Base-by-base conservation (phyloP, 2,888 invertebrate species). In the Plebejus argus region DNA sequence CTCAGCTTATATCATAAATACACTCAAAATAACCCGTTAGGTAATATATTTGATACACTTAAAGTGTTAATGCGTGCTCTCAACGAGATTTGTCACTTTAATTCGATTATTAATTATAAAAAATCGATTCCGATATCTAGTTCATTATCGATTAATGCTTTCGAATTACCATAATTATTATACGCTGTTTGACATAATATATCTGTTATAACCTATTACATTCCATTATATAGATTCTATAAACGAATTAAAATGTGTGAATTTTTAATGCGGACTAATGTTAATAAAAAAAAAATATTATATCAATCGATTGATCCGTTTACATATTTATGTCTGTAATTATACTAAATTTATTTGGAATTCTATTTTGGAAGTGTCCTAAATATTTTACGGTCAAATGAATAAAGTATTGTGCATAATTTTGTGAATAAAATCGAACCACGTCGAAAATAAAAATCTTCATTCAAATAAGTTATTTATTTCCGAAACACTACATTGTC, bases 61-160 rank as follows among this genome's bases (percentile, higher is more conserved):
- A 39, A 28, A 71, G 71, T 71, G 71, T 71, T 71, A 39, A 71
- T 71, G 23, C 39, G n/a, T 71, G 39, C 35, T 10, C 15, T 71
- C 20, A 18, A 71, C 23, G 18, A 71, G n/a, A 71, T 71, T 39
- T 35, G 71, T 39, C 66, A 66, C 6, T 71, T 39, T 71, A 71
- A 71, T 71, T 71, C 71, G 71, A 39, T 39, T 71, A 33, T 66
- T 66, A 66, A 66, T 66, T 66, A 66, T 28, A 66, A 66, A 71
- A 70, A 71, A 39, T 71, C 71, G 39, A 71, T 66, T 66, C 2
- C 12, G 28, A 33, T 18, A 33, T 66, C 28, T 66, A 66, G 66
- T 66, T 66, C 66, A 18, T 66, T 66, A 66, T 66, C 15, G 66
- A 18, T 66, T 33, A 66, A 15, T 6, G 66, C 15, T 66, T 28